phyloP scores from a whole-genome alignment of 2,113 vertebrate genomes.

The Deroptyus accipitrinus region DNA sequence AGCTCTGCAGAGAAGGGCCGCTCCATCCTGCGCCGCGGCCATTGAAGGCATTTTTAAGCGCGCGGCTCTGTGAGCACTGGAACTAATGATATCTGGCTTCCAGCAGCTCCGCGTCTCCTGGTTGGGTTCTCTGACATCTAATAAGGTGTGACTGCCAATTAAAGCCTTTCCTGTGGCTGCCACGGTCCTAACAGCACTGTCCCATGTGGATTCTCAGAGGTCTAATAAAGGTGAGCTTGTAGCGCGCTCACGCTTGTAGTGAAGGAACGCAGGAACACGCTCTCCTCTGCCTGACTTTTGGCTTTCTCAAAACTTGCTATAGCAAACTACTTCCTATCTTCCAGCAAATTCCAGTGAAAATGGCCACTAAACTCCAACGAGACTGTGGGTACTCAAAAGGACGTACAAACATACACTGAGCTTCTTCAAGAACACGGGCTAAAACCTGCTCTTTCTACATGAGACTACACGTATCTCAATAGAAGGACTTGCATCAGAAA shows the following conservation, averaged over 20 bases:
- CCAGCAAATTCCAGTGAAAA: background rate
- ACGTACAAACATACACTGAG: background rate
- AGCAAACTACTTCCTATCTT: background rate
- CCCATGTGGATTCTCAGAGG: constrained; percentile 45
- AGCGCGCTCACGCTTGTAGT: accelerated
- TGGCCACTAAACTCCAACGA: background rate
- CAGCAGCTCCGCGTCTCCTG: constrained; percentile 45
- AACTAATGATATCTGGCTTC: constrained; percentile 60
- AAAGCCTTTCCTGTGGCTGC: constrained; percentile 59
- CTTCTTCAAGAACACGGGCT: background rate
- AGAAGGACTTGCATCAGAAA: background rate
- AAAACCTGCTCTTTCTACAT: background rate
- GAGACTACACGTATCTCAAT: background rate
- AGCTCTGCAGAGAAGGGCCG: background rate
- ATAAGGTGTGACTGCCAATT: constrained; percentile 64
- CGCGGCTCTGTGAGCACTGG: background rate
- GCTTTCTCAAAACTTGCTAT: background rate
- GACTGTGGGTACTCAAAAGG: background rate
- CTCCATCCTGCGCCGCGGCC: background rate
- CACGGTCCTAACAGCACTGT: background rate
- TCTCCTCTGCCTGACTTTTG: background rate
- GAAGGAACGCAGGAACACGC: background rate
- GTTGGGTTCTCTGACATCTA: constrained; percentile 50
- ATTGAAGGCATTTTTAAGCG: constrained; percentile 21
- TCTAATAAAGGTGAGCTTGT: constrained; percentile 30